These are phyloP conservation scores for Lycocerus yunnanus DNA, from an alignment of 2,888 invertebrate species.

Conservation along the genomic window DNA sequence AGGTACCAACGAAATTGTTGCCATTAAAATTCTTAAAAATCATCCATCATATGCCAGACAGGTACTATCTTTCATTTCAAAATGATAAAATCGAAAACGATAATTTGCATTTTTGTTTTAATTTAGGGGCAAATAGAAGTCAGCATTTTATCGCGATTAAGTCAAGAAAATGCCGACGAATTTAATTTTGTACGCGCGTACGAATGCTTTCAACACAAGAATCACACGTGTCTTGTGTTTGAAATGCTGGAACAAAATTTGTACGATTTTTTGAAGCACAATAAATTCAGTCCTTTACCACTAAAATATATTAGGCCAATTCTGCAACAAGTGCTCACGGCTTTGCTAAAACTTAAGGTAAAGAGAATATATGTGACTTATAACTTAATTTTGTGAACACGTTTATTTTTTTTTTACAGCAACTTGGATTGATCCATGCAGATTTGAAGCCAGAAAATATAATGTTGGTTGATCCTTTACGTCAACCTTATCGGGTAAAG, in stretches of 20 bases:
- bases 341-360: slow-evolving; percentile 89
- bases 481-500: slow-evolving; percentile 98
- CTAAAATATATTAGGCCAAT: slow-evolving; percentile 98
- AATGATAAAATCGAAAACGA: neutral
- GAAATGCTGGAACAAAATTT: slow-evolving; percentile 99
- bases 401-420: slow-evolving; percentile 62
- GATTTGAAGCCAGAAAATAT: slow-evolving; percentile 99
- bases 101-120: neutral
- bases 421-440: slow-evolving; percentile 98
- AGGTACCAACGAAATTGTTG: slow-evolving; percentile 99
- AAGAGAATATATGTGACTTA: slow-evolving; percentile 3
- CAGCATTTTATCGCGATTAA: slow-evolving; percentile 88
- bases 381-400: neutral
- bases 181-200: slow-evolving; percentile 99
- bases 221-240: slow-evolving; percentile 98
- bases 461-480: slow-evolving; percentile 98
- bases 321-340: slow-evolving; percentile 92
- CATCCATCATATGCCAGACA: slow-evolving; percentile 99
- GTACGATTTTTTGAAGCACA: slow-evolving; percentile 99
- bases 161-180: slow-evolving; percentile 98
- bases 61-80: slow-evolving; percentile 44
- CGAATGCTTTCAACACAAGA: slow-evolving; percentile 99
- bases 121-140: slow-evolving; percentile 95
- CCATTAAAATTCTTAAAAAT: slow-evolving; percentile 99
- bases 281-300: slow-evolving; percentile 98